Conservation (phyloP, 2,113 vertebrate genomes). For the Gnathonemus echidnorhynchus region DNA sequence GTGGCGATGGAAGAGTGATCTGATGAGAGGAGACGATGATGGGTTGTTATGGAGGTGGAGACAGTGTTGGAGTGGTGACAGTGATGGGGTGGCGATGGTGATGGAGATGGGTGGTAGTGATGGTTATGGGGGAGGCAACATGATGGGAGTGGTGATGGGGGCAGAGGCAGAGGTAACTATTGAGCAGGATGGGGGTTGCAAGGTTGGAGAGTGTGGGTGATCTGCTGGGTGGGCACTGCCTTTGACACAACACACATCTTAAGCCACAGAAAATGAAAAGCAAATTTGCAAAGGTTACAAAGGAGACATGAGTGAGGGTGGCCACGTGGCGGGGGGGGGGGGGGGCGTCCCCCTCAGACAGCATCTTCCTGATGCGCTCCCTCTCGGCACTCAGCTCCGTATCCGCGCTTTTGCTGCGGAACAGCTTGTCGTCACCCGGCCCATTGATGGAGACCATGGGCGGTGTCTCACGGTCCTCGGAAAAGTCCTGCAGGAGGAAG, state of each 20-base stretch:
- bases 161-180: background rate
- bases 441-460: constrained; percentile 77
- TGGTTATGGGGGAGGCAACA: too few relatives aligned
- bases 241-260: background rate
- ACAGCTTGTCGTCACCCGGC: constrained; percentile 83
- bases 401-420: constrained; percentile 88
- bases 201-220: background rate
- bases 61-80: background rate
- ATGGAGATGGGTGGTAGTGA: too few relatives aligned
- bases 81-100: background rate
- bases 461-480: constrained; percentile 66
- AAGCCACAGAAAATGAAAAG: background rate
- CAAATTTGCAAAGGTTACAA: background rate
- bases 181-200: background rate
- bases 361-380: constrained; percentile 93
- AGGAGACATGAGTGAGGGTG: background rate
- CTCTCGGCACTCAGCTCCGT: constrained; percentile 78
- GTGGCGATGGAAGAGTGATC: background rate
- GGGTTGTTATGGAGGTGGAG: too few relatives aligned
- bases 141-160: too few relatives aligned
- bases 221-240: too few relatives aligned
- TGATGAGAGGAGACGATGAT: background rate
- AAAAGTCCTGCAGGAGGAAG: constrained; percentile 57
- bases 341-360: constrained; percentile 78
- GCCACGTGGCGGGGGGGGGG: too few relatives aligned